These are phyloP conservation scores for Troglohyphantes excavatus DNA, from an alignment of 2,888 invertebrate genomes.

Conservation along the genomic window DNA sequence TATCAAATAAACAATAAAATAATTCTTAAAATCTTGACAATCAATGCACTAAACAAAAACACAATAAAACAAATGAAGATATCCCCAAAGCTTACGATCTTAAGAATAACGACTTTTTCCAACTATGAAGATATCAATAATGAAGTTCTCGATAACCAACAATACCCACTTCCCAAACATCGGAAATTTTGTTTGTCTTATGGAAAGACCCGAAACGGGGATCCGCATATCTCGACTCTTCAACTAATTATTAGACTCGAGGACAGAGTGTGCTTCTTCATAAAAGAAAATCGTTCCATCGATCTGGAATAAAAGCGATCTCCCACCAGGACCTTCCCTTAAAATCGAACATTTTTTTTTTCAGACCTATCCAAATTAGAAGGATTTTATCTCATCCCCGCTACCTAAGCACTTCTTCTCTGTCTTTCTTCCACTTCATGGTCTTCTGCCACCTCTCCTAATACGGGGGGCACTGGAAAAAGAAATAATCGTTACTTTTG, in stretches of 20 bases:
- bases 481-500: slow-evolving; percentile 78
- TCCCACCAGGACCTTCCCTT: not conserved
- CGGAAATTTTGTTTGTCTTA: not conserved
- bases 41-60: too few relatives aligned
- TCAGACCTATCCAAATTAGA: slow-evolving; percentile 43
- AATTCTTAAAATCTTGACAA: too few relatives aligned
- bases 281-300: slow-evolving; percentile 49
- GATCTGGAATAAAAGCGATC: slow-evolving; percentile 34
- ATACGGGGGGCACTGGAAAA: slow-evolving; percentile 66
- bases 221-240: not conserved
- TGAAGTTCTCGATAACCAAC: not conserved
- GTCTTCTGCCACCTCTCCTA: slow-evolving; percentile 40
- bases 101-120: not conserved
- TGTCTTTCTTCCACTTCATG: slow-evolving; percentile 57
- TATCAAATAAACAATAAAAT: too few relatives aligned
- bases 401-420: slow-evolving; percentile 30
- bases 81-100: not conserved
- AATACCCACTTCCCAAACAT: not conserved
- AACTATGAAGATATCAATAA: not conserved
- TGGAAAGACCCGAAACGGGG: not conserved
- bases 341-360: not conserved
- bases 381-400: slow-evolving; percentile 25
- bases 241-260: slow-evolving; percentile 39
- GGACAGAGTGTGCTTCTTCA: slow-evolving; percentile 32
- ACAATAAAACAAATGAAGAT: too few relatives aligned